Conservation (phyloP, 2,888 invertebrate species). For the Eubasilissa splendida region DNA sequence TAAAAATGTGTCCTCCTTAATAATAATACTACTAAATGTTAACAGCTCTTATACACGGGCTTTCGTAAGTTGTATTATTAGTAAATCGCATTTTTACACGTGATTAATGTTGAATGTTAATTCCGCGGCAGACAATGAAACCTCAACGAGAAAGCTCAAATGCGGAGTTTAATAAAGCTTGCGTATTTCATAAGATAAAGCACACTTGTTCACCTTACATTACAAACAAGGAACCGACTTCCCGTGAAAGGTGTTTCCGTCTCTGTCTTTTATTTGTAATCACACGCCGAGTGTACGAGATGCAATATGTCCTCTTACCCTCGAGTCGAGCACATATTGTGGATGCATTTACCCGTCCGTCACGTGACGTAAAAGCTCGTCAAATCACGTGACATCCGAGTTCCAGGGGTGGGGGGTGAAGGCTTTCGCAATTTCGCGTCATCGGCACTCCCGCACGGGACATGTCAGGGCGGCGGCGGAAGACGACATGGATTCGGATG, state of each 20-base stretch:
- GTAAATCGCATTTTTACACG: background rate
- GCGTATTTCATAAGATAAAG: slow-evolving; percentile 21
- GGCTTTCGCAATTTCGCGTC: slow-evolving; percentile 40
- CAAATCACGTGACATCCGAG: slow-evolving; percentile 22
- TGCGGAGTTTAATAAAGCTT: slow-evolving; percentile 16
- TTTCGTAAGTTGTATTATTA: background rate
- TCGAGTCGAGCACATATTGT: slow-evolving; percentile 22
- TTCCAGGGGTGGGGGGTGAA: background rate
- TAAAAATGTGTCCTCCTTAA: too few species aligned
- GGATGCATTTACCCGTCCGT: slow-evolving; percentile 18
- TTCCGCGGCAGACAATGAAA: background rate
- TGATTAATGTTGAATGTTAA: background rate
- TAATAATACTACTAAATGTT: too few species aligned
- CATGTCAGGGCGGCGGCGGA: slow-evolving; percentile 2
- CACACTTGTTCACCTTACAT: slow-evolving; percentile 1
- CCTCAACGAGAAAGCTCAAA: background rate
- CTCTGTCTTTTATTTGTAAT: background rate
- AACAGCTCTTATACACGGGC: background rate
- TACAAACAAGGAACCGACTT: slow-evolving; percentile 6
- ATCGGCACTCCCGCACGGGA: slow-evolving; percentile 14
- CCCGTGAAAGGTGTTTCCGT: background rate
- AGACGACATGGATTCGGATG: background rate
- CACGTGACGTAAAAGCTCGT: slow-evolving; percentile 28
- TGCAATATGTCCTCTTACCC: background rate
- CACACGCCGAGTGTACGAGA: background rate